Percentiles rank a stretch among this genome's conserved stretches.
Conservation (phyloP, 2,113 vertebrate genomes). For the Mirza zaza region DNA sequence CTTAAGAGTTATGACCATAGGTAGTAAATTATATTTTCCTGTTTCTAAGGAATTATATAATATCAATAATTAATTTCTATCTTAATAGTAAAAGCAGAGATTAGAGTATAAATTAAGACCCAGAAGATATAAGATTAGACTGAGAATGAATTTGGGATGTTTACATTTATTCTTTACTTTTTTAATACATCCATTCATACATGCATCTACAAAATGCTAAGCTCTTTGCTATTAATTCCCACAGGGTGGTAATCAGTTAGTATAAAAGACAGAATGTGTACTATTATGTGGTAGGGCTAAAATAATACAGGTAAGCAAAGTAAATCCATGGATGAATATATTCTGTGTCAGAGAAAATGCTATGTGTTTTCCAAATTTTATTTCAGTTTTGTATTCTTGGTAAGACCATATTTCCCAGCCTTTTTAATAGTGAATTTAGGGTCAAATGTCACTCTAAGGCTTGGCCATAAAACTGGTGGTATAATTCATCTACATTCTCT, state of each 20-base stretch:
- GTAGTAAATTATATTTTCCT: background rate
- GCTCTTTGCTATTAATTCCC: background rate
- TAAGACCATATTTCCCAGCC: background rate
- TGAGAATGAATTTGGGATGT: background rate
- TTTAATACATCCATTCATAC: background rate
- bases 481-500: background rate
- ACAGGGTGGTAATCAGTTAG: background rate
- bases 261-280: background rate
- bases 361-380: background rate
- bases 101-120: background rate
- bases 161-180: background rate
- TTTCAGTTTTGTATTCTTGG: background rate
- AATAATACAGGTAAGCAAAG: background rate
- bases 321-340: background rate
- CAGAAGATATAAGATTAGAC: background rate
- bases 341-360: background rate
- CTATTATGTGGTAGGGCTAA: background rate
- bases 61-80: background rate
- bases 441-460: background rate
- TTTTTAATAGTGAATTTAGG: background rate
- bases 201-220: background rate
- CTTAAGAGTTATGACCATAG: background rate
- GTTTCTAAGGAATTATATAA: background rate
- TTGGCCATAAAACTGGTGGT: background rate
- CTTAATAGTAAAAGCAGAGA: background rate